Evolutionary conservation across 2,888 invertebrate species (phyloP).

Genomic region (Mesorhabditis spiculigera): DNA sequence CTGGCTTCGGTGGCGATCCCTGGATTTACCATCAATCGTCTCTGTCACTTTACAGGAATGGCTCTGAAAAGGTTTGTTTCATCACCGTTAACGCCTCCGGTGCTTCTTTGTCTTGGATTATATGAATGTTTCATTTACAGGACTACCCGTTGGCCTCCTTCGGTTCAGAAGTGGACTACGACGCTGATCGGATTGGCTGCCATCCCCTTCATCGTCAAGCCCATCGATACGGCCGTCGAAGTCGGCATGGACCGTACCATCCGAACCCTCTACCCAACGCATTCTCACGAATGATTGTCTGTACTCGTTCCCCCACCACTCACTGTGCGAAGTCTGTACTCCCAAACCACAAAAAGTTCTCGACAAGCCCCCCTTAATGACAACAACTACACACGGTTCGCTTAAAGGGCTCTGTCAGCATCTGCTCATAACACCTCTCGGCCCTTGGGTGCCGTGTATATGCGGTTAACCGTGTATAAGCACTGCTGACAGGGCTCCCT

Average conservation of each 20-base stretch:
- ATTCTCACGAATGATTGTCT: no score
- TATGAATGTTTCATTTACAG: constrained; percentile 18
- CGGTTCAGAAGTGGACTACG: constrained; percentile 66
- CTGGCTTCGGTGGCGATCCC: constrained; percentile 84
- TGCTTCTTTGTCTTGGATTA: neutral
- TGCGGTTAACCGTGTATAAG: no score
- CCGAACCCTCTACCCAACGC: constrained; percentile 28
- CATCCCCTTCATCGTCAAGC: constrained; percentile 86
- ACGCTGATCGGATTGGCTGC: constrained; percentile 73
- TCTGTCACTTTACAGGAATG: constrained; percentile 65
- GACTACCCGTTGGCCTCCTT: constrained; percentile 59
- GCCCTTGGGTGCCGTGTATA: no score
- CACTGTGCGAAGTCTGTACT: no score
- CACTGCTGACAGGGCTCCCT: no score
- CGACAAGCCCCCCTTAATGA: no score
- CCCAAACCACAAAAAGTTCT: no score
- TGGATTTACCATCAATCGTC: constrained; percentile 80
- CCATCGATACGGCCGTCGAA: constrained; percentile 77
- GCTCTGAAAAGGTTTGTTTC: constrained; percentile 26
- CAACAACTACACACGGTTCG: no score
- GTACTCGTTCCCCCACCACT: no score
- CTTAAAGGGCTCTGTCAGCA: no score
- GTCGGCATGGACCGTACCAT: constrained; percentile 49
- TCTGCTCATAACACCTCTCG: no score
- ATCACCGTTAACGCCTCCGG: neutral